These are phyloP conservation scores for Momotus momota DNA, from an alignment of 2,797 vertebrate species.

Conservation along the genomic window DNA sequence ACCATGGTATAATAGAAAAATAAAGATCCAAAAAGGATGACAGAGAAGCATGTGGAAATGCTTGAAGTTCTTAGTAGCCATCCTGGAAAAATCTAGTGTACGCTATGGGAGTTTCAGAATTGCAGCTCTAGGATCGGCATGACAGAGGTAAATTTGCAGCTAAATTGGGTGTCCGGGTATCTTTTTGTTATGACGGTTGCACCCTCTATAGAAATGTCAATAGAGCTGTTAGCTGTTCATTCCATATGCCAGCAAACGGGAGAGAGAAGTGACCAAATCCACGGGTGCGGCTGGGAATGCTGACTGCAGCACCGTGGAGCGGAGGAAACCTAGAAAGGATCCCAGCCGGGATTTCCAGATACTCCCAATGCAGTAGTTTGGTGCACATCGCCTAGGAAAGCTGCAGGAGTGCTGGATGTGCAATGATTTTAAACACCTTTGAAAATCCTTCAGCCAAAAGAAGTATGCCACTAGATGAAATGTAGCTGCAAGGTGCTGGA, in stretches of 20 bases:
- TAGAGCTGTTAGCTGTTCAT: neutral
- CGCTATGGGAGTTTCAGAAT: neutral
- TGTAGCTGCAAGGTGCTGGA: neutral
- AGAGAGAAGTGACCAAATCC: neutral
- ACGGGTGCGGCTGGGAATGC: neutral
- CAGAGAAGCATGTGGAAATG: neutral
- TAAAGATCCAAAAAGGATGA: neutral
- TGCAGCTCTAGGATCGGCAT: neutral
- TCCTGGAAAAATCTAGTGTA: neutral
- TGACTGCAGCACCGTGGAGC: neutral
- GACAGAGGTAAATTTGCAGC: neutral
- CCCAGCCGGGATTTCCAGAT: neutral
- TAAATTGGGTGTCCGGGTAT: neutral
- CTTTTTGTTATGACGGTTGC: constrained; percentile 23
- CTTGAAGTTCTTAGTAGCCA: neutral
- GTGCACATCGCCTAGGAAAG: neutral
- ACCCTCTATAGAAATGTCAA: neutral
- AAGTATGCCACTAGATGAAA: neutral
- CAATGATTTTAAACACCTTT: neutral
- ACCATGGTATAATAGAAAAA: neutral
- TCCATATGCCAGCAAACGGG: neutral
- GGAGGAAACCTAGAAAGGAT: neutral
- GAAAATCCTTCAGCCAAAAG: neutral
- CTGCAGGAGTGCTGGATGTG: neutral
- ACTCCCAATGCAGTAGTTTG: neutral